Evolutionary conservation across 2,797 vertebrate genomes (phyloP).

Genomic region (Neosalanx taihuensis): DNA sequence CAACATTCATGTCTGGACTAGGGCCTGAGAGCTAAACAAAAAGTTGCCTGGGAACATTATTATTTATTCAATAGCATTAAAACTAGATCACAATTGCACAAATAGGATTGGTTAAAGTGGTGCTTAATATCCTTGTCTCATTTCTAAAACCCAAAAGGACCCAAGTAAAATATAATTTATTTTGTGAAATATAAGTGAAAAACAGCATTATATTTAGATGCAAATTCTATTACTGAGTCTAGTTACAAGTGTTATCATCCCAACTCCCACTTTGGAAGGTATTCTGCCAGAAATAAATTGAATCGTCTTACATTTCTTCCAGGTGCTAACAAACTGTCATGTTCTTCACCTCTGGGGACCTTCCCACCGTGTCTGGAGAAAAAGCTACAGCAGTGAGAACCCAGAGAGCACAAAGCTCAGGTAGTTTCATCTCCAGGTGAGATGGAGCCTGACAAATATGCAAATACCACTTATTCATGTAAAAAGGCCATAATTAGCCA

Average conservation of each 20-base stretch:
- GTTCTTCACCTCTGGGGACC: slow-evolving; percentile 29
- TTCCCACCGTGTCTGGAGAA: slow-evolving; percentile 34
- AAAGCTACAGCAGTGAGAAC: slow-evolving; percentile 28
- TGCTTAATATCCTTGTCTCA: neutral
- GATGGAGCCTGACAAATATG: slow-evolving; percentile 46
- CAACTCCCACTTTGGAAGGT: neutral
- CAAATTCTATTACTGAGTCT: slow-evolving; percentile 3
- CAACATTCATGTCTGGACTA: neutral
- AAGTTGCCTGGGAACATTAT: no score
- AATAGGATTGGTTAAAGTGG: neutral
- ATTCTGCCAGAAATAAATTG: slow-evolving; percentile 26
- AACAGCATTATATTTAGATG: neutral
- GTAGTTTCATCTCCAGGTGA: slow-evolving; percentile 28
- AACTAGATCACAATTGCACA: neutral
- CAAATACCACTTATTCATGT: slow-evolving; percentile 45
- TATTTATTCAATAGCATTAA: neutral
- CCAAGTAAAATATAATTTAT: neutral
- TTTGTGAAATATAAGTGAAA: neutral
- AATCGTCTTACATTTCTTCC: slow-evolving; percentile 38
- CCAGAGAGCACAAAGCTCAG: slow-evolving; percentile 14
- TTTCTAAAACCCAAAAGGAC: neutral
- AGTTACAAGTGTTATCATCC: neutral
- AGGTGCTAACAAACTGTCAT: slow-evolving; percentile 42
- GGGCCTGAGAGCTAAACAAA: no score
- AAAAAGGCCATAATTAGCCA: slow-evolving; percentile 41